These are phyloP conservation scores for Protomyctophum bolini DNA, from an alignment of 2,113 vertebrate genomes.

Conservation along the genomic window DNA sequence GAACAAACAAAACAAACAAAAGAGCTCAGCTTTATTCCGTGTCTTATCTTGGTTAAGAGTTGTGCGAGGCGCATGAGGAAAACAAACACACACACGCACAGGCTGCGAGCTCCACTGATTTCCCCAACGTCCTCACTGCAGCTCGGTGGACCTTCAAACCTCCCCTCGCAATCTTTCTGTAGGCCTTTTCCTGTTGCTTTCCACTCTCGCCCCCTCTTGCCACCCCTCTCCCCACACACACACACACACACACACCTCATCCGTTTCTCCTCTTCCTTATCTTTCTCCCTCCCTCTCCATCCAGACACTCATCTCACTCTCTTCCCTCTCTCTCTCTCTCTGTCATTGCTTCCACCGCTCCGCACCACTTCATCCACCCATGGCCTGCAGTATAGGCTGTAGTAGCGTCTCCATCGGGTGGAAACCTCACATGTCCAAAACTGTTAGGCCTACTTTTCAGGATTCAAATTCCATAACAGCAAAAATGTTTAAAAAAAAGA, in stretches of 20 bases:
- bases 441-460: too few species aligned
- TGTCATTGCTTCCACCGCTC: too few species aligned
- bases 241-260: not conserved
- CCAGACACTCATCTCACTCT: not conserved
- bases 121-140: conserved; percentile 44
- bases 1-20: too few species aligned
- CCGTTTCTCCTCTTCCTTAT: conserved; percentile 1
- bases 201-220: conserved; percentile 20
- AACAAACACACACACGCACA: conserved; percentile 13
- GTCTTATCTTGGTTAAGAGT: conserved; percentile 37
- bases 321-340: too few species aligned
- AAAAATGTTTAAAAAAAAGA: too few species aligned
- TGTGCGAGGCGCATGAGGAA: conserved; percentile 7
- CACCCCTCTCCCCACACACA: not conserved
- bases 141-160: conserved; percentile 42
- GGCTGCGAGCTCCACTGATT: conserved; percentile 55
- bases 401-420: too few species aligned
- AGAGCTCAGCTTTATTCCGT: conserved; percentile 29
- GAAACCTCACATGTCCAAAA: too few species aligned
- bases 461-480: too few species aligned
- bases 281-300: conserved; percentile 4
- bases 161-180: not conserved
- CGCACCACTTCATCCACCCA: not conserved
- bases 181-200: too few species aligned
- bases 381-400: not conserved